Evolutionary conservation across 1,140 invertebrate species (phyloP), one percentile per base, ranked within the genome.

Genomic region (Heliothis virescens): DNA sequence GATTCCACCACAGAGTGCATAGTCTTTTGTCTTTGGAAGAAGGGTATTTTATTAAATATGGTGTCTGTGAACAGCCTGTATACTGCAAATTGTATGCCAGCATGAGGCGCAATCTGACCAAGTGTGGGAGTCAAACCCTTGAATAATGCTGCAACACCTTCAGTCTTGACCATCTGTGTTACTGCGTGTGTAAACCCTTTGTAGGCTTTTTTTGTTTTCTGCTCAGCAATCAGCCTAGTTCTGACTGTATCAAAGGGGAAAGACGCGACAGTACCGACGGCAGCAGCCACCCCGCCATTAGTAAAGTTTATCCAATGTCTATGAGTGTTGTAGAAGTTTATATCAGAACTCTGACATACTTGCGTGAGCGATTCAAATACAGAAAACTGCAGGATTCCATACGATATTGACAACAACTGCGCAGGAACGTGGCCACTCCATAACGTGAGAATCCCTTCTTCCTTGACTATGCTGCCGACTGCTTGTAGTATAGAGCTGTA

Each of bases 381-480:
- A 84, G 96, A 96, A 90, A 96, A 96, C 95, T 99, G 98, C 73
- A 96, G 95, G 57, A 97, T 94, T n/a, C 98, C 99, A 95, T 98
- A 99, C 26, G 96, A 94, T 80, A 99, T 96, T 48, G 99, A 99
- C 11, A 99, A 92, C 52, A 97, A 92, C 93, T 99, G 99, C 3
- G 98, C 99, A 53, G 99, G 98, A 81, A 99, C 94, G 93, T 99
- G 99, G 50, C 99, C 99, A 94, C 99, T 99, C 99, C 98, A 99
- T 79, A 99, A 95, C 3, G 98, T 97, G 50, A 86, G 82, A 34
- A 97, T 13, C 7, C 98, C 98, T 96, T 99, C 99, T 94, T 99
- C 98, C 86, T 95, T 96, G 3, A 97, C 87, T 73, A 99, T 99
- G 16, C 96, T 94, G 3, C 86, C 79, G 50, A 96, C 89, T 18